Percentiles rank a stretch among this genome's conserved stretches.
Evolutionary conservation across 2,888 invertebrate species (phyloP).

Genomic region (Oscheius sp.): DNA sequence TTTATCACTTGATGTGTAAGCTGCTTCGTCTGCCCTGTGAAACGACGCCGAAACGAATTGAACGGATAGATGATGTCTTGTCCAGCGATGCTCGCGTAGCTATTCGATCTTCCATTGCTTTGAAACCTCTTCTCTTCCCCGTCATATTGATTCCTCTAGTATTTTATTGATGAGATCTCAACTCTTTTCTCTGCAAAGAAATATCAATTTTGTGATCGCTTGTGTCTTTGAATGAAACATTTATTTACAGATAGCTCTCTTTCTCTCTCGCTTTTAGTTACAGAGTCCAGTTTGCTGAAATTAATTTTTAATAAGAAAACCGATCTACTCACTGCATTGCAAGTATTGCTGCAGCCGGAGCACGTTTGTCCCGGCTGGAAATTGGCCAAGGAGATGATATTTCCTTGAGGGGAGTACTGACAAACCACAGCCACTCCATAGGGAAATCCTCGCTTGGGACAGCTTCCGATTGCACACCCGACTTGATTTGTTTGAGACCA

Average conservation of each 20-base stretch:
- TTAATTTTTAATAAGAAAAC: neutral
- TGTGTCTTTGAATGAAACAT: too few species aligned
- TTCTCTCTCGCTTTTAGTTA: too few species aligned
- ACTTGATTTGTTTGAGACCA: neutral
- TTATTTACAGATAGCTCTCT: too few species aligned
- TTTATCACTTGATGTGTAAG: slow-evolving; percentile 55
- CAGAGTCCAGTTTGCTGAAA: too few species aligned
- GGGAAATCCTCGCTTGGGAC: neutral
- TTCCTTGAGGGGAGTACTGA: slow-evolving; percentile 1
- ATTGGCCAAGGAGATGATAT: neutral
- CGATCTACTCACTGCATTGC: neutral
- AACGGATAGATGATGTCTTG: slow-evolving; percentile 49
- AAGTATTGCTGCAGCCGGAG: neutral
- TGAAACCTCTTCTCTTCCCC: neutral
- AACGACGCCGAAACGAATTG: slow-evolving; percentile 43
- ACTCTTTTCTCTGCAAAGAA: neutral
- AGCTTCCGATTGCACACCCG: neutral
- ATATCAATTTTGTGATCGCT: neutral
- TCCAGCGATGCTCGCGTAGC: slow-evolving; percentile 49
- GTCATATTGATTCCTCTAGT: neutral
- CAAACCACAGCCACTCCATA: slow-evolving; percentile 1
- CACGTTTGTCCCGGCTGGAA: neutral
- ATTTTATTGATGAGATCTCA: slow-evolving; percentile 5
- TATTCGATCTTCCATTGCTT: slow-evolving; percentile 28
- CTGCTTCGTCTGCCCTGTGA: slow-evolving; percentile 49